Percentiles rank a stretch among this genome's conserved stretches.
phyloP scores from a whole-genome alignment of 2,888 invertebrate genomes.

The Cerastoderma edule region DNA sequence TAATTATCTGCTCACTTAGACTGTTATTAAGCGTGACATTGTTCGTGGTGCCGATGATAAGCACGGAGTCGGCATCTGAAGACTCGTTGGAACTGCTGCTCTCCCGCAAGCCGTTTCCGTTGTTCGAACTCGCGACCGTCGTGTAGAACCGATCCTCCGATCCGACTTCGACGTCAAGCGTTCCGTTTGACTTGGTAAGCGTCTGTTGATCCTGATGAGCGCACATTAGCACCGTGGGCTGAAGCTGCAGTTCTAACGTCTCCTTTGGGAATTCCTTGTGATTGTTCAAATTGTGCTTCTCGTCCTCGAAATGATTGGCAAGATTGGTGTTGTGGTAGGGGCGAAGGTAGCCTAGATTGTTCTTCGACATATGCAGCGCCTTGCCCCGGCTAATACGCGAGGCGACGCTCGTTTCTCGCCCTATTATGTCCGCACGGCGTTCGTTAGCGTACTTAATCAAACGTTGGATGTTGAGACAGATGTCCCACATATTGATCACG shows the following conservation, averaged over 20 bases:
- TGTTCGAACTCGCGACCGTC: background rate
- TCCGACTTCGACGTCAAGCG: background rate
- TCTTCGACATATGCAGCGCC: constrained; percentile 52
- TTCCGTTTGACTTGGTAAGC: background rate
- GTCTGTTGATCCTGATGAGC: background rate
- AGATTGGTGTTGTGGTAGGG: constrained; percentile 68
- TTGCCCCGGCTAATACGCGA: constrained; percentile 20
- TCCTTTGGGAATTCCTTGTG: constrained; percentile 58
- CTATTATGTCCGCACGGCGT: constrained; percentile 26
- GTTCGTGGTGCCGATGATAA: constrained; percentile 6
- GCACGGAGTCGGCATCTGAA: constrained; percentile 16
- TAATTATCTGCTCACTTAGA: constrained; percentile 12
- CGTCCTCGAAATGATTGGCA: constrained; percentile 55
- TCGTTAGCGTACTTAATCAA: constrained; percentile 51
- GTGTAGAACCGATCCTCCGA: background rate
- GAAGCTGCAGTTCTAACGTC: constrained; percentile 34
- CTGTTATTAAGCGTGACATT: constrained; percentile 20
- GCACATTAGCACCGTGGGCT: constrained; percentile 12
- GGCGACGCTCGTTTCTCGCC: constrained; percentile 1
- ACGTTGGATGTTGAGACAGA: constrained; percentile 62
- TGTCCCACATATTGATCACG: constrained; percentile 71
- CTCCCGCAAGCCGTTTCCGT: constrained; percentile 13
- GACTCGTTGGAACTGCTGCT: constrained; percentile 37
- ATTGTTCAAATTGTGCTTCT: constrained; percentile 65
- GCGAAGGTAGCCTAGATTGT: constrained; percentile 65